Evolutionary conservation across 92 coral and sea anemone species (phyloP), one percentile per base, ranked within the genome.

Genomic region (Actinernus sp.): DNA sequence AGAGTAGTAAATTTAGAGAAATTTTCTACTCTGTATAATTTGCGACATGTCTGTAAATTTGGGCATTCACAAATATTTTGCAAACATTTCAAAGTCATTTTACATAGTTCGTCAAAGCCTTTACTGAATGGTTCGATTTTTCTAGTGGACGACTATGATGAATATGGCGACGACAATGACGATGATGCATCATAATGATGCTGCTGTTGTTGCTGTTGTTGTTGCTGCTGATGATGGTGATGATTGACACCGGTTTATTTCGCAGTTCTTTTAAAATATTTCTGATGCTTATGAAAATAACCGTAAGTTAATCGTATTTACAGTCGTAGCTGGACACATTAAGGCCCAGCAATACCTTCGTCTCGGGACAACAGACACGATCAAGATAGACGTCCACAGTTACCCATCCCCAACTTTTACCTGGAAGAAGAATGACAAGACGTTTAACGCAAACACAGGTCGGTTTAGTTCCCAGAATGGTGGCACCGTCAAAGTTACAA

Each of bases 371-470:
- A 23, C 16, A 12, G 91, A 29, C 43, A 59, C 23, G 12, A 78
- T 85, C 23, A 36, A 0, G 1, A 37, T 85, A 0, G 67, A 51
- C 10, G 77, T 71, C 2, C 0, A 9, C 17, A 82, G 91, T 12
- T 57, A 29, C 13, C 91, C 91, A 23, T 40, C 31, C 21, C 91
- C 91, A 55, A 31, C 34, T 2, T 56, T 49, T 24, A 38, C 10
- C 3, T 85, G 91, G 91, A 63, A 45, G 48, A 85, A 79, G 29
- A 55, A 16, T n/a, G 78, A 71, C 11, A 22, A 31, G 13, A 31
- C 49, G 11, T 51, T 66, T 22, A 26, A 68, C 17, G 46, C 69
- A 4, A 68, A 58, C 48, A 12, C 49, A 2, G 78, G 78, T 36
- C 78, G 85, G 18, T 78, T 23, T 21, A 25, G 50, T 27, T n/a